These are phyloP conservation scores for Linnaemya tessellans DNA, from an alignment of 2,888 invertebrate genomes.

Conservation along the genomic window DNA sequence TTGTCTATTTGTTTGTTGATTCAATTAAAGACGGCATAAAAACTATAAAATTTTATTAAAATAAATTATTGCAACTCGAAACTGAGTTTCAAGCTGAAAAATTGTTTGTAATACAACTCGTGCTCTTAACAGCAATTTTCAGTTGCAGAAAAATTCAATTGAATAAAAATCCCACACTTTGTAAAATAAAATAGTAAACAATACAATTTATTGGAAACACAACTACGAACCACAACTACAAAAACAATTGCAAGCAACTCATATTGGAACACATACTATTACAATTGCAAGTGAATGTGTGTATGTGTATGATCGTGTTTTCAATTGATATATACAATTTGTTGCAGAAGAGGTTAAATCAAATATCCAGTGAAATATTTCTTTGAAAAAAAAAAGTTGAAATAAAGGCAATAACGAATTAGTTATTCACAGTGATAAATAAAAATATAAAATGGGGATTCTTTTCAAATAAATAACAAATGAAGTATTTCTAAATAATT, in stretches of 20 bases:
- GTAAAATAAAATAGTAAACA: neutral
- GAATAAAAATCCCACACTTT: neutral
- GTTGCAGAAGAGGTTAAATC: neutral
- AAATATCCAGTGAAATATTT: too few species aligned
- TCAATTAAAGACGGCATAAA: neutral
- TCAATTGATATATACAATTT: neutral
- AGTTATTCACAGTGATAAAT: neutral
- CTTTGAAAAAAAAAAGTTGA: neutral
- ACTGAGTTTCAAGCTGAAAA: conserved; percentile 1
- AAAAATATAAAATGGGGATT: too few species aligned
- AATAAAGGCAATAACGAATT: neutral
- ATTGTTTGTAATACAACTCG: neutral
- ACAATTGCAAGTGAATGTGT: neutral
- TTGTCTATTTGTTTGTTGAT: conserved; percentile 11
- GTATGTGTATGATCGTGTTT: neutral
- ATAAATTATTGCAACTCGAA: neutral
- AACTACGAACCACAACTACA: neutral
- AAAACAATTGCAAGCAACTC: neutral
- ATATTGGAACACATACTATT: neutral
- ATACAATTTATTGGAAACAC: conserved; percentile 4
- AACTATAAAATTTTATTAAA: conserved; percentile 4
- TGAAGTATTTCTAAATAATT: too few species aligned
- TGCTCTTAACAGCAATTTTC: neutral
- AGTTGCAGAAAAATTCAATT: neutral
- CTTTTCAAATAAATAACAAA: too few species aligned